Evolutionary conservation across 2,888 invertebrate genomes (phyloP), one percentile per base, ranked within the genome.

Genomic region (Cepaea hortensis): DNA sequence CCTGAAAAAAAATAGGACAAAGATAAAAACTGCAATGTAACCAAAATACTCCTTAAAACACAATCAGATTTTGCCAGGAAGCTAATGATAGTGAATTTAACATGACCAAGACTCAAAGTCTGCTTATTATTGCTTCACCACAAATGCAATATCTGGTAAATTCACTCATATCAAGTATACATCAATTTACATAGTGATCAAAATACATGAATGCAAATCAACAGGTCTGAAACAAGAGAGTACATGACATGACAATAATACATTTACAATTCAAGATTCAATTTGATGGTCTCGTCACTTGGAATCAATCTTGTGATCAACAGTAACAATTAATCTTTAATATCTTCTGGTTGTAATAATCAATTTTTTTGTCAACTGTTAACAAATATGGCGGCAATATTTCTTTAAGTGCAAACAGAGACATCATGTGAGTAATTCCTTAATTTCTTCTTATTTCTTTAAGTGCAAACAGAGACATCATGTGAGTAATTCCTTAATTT

Each of bases 81-180:
- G 55, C 55, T 55, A 55, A 6, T 55, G 3, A 55, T 9, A 55
- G 55, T 11, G 13, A 72, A 72, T 23, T 23, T 35, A 72, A 72
- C 72, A 15, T 55, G 55, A 55, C 11, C 55, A 55, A 11, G 55
- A 11, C 55, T 55, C 55, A 55, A 55, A 6, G 11, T 55, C 6
- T 55, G 55, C 55, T 55, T 55, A 11, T 55, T 55, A 55, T 55
- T 55, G 55, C 55, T 55, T n/a, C 72, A 55, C 13, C 9, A 48
- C 55, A 79, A 79, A 79, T 79, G 79, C 79, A 55, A 55, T 77
- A 46, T 79, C 62, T 62, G 55, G 79, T n/a, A 13, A n/a, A 55
- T 61, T 61, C 20, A 79, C n/a, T 13, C 23, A 79, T 35, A 61
- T 55, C 5, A 77, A 72, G 1, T 72, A 72, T 23, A 72, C 72